Conservation (phyloP, 2,113 vertebrate species). For the Pygoscelis adeliae region DNA sequence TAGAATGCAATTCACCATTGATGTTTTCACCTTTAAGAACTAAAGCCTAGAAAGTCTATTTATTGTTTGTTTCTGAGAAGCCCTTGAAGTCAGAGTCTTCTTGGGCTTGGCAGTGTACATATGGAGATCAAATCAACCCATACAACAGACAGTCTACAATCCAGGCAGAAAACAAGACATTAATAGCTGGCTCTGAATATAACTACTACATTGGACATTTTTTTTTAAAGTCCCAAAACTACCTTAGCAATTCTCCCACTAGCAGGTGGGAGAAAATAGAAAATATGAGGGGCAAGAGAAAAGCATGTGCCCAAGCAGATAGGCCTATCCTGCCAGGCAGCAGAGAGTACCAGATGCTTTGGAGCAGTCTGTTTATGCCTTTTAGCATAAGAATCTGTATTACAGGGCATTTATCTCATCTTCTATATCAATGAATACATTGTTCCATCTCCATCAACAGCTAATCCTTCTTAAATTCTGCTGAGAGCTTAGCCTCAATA, state of each 20-base stretch:
- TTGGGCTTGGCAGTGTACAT: neutral
- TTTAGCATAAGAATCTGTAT: neutral
- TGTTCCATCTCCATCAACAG: neutral
- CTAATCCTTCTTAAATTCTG: constrained; percentile 9
- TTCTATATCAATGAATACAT: neutral
- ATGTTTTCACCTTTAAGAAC: neutral
- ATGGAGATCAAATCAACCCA: neutral
- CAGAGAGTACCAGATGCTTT: neutral
- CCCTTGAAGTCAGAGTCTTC: neutral
- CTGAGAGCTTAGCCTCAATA: neutral
- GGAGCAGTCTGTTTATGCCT: neutral
- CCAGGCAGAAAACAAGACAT: neutral
- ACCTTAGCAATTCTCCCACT: neutral
- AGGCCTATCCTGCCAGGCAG: neutral
- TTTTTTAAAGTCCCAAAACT: neutral
- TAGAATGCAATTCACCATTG: neutral
- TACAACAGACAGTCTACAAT: neutral
- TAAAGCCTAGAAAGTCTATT: neutral
- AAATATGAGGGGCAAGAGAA: neutral
- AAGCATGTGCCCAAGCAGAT: neutral
- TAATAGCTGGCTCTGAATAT: neutral
- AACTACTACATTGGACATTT: neutral
- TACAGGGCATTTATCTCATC: neutral
- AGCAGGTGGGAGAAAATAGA: neutral
- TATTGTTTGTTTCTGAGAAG: neutral